Evolutionary conservation across 35 echinoderm and acorn worm species (phyloP).

Genomic region (Holothuria glaberrima): DNA sequence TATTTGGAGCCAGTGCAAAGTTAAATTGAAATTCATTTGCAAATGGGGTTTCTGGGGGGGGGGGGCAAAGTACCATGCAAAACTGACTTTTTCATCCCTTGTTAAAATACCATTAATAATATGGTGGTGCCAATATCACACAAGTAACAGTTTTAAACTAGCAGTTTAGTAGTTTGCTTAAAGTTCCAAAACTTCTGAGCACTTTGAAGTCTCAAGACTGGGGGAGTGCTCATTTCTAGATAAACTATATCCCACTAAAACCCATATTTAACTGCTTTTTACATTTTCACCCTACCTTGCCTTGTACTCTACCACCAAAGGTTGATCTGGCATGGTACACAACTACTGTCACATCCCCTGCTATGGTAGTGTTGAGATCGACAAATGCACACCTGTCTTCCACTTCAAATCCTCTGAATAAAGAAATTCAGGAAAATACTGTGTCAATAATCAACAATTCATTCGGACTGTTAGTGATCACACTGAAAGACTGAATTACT

Average conservation of each 20-base stretch:
- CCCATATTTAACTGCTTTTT: neutral
- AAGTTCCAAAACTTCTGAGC: too few species aligned
- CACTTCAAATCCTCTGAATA: conserved; percentile 81
- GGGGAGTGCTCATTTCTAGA: neutral
- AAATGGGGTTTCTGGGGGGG: too few species aligned
- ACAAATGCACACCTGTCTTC: conserved; percentile 77
- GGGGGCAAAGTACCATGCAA: too few species aligned
- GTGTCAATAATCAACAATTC: neutral
- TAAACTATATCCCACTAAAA: too few species aligned
- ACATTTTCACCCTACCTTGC: conserved; percentile 71
- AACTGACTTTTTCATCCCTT: too few species aligned
- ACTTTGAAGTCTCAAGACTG: neutral
- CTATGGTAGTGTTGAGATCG: conserved; percentile 68
- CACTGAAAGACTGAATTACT: neutral
- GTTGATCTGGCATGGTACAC: conserved; percentile 99
- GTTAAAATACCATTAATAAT: too few species aligned
- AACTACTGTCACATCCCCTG: conserved; percentile 84
- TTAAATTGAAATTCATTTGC: too few species aligned
- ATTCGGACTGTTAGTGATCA: neutral
- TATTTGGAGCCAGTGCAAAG: too few species aligned
- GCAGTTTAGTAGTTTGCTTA: too few species aligned
- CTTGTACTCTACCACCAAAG: conserved; percentile 98
- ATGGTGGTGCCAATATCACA: too few species aligned
- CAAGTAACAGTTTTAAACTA: too few species aligned
- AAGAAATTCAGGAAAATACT: neutral